Conservation (phyloP, 2,888 invertebrate species). For the Mayetiola destructor region DNA sequence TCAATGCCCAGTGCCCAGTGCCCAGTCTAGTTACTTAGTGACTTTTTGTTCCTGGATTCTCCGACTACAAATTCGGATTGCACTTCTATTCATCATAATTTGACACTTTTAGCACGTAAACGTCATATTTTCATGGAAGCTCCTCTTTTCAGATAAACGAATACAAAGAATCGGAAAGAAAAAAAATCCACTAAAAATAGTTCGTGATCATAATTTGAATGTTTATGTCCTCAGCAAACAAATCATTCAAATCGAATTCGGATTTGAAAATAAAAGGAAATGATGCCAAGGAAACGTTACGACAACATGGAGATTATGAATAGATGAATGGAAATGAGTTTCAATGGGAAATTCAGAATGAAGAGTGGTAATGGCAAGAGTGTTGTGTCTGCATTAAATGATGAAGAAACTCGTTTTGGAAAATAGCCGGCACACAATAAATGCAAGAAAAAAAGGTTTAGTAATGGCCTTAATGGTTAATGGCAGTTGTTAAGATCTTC, state of each 20-base stretch:
- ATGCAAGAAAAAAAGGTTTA: constrained; percentile 6
- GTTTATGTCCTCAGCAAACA: not conserved
- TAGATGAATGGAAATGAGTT: not conserved
- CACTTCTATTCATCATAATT: no score
- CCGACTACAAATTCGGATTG: no score
- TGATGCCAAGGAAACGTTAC: not conserved
- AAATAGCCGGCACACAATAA: constrained; percentile 6
- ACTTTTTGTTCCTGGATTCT: no score
- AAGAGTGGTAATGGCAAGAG: no score
- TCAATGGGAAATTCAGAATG: not conserved
- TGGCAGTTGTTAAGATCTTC: constrained; percentile 4
- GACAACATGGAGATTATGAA: not conserved
- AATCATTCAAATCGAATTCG: not conserved
- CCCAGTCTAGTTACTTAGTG: no score
- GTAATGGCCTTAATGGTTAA: constrained; percentile 10
- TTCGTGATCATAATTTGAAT: not conserved
- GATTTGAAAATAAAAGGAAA: not conserved
- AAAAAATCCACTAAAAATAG: not conserved
- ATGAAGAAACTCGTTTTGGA: not conserved
- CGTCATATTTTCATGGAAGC: no score
- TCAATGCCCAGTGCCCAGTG: no score
- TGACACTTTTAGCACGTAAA: no score
- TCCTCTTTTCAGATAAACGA: no score
- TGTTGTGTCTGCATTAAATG: no score
- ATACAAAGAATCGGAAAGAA: not conserved